Evolutionary conservation across 2,797 vertebrate species (phyloP).

Genomic region (Perodicticus potto): DNA sequence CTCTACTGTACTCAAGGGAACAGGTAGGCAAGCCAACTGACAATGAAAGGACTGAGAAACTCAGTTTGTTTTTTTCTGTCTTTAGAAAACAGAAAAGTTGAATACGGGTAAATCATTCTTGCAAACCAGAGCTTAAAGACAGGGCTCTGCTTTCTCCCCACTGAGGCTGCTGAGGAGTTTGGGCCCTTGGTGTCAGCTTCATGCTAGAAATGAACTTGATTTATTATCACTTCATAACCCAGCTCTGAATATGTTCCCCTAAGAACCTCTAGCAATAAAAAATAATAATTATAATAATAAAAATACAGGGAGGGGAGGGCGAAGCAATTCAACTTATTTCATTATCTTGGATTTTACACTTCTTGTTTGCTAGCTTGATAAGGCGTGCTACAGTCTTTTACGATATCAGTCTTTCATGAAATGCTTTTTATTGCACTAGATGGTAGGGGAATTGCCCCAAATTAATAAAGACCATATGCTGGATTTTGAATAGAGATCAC

Average conservation of each 20-base stretch:
- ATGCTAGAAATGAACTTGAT: conserved; percentile 68
- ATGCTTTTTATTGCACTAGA: conserved; percentile 74
- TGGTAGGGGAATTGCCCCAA: conserved; percentile 77
- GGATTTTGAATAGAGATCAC: conserved; percentile 83
- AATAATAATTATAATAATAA: conserved; percentile 63
- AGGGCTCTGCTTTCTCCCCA: neutral
- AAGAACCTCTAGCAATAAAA: conserved; percentile 74
- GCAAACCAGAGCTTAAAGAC: conserved; percentile 45
- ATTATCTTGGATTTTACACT: conserved; percentile 78
- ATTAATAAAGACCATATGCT: conserved; percentile 84
- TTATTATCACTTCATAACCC: conserved; percentile 72
- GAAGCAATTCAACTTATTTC: conserved; percentile 71
- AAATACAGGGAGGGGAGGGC: conserved; percentile 25
- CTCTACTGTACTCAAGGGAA: neutral
- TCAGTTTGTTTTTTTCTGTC: neutral
- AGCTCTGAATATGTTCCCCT: conserved; percentile 58
- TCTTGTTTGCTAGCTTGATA: conserved; percentile 73
- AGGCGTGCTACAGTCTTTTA: conserved; percentile 73
- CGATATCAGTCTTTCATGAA: conserved; percentile 64
- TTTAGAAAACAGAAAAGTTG: conserved; percentile 52
- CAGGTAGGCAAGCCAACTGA: neutral
- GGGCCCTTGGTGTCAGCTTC: conserved; percentile 15
- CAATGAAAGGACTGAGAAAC: neutral
- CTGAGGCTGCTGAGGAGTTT: conserved; percentile 14
- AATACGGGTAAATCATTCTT: neutral